phyloP scores from a whole-genome alignment of 2,888 invertebrate species.

The Drosophila sordidula region DNA sequence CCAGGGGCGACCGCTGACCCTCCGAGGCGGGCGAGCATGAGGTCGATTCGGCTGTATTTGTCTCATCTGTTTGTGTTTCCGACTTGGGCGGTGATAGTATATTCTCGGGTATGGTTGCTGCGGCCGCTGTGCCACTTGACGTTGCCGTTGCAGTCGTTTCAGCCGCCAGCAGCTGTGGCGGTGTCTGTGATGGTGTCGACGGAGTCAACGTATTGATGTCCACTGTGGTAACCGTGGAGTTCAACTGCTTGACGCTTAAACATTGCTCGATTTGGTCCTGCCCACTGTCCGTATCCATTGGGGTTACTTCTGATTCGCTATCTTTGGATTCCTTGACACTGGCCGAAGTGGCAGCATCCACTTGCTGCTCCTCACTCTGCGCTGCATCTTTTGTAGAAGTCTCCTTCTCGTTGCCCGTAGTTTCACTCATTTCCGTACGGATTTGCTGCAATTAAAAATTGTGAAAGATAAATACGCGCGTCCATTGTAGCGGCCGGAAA shows the following conservation, averaged over 20 bases:
- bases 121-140: conserved; percentile 17
- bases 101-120: conserved; percentile 76
- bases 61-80: conserved; percentile 83
- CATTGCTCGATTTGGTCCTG: conserved; percentile 33
- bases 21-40: conserved; percentile 83
- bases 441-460: conserved; percentile 41
- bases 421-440: conserved; percentile 57
- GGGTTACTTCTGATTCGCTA: conserved; percentile 15
- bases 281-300: conserved; percentile 34
- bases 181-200: conserved; percentile 72
- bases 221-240: conserved; percentile 37
- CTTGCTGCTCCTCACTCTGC: conserved; percentile 35
- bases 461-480: conserved; percentile 19
- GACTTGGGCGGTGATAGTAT: conserved; percentile 83
- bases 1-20: conserved; percentile 77
- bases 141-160: conserved; percentile 43
- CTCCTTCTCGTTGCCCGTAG: conserved; percentile 30
- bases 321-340: conserved; percentile 43
- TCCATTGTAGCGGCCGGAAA: conserved; percentile 58
- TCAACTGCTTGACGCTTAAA: conserved; percentile 24
- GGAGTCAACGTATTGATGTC: conserved; percentile 69
- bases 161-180: conserved; percentile 62
- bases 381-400: conserved; percentile 28
- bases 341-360: conserved; percentile 5
- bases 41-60: conserved; percentile 81